These are phyloP conservation scores for Oenanthe oenanthe DNA, from an alignment of 2,113 vertebrate genomes.

Conservation along the genomic window DNA sequence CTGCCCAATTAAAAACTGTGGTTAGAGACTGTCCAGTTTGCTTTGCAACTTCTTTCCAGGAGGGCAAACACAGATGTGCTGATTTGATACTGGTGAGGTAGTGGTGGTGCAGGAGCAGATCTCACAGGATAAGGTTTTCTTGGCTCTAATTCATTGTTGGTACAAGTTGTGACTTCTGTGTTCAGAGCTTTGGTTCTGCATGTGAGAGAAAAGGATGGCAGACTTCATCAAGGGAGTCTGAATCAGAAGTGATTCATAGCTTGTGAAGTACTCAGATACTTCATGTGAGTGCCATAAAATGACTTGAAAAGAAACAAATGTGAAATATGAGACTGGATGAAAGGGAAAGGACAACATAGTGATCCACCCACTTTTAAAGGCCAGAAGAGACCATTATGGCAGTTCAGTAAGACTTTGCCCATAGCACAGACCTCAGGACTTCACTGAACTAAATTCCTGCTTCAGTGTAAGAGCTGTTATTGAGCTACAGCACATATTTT, in stretches of 20 bases:
- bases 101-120: not conserved
- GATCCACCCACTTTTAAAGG: not conserved
- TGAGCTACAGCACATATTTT: not conserved
- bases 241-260: constrained; percentile 45
- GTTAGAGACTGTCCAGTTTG: not conserved
- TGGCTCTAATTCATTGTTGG: not conserved
- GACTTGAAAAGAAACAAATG: constrained; percentile 9
- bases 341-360: not conserved
- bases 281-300: not conserved
- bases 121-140: not conserved
- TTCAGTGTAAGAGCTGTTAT: not conserved
- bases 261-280: not conserved
- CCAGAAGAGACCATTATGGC: not conserved
- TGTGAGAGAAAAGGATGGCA: not conserved
- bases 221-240: not conserved
- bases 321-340: not conserved
- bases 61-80: not conserved
- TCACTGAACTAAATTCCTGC: not conserved
- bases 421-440: not conserved
- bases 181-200: not conserved
- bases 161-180: not conserved
- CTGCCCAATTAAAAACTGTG: not conserved
- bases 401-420: not conserved
- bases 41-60: not conserved
- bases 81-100: not conserved